These are phyloP conservation scores for Atrichornis clamosus DNA, from an alignment of 2,113 vertebrate species.

Conservation along the genomic window DNA sequence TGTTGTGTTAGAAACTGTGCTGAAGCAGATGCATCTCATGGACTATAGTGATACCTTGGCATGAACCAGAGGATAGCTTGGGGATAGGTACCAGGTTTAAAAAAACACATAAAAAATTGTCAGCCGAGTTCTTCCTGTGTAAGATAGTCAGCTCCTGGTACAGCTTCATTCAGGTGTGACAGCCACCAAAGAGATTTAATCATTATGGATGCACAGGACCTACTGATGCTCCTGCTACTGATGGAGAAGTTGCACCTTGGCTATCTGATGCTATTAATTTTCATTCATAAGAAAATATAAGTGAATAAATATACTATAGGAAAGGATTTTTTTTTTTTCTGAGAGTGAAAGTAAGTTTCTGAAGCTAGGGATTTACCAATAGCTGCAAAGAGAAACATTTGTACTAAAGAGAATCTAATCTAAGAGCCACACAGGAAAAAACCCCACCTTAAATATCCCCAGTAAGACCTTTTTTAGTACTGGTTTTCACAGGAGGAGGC, in stretches of 20 bases:
- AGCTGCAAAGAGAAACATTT: background rate
- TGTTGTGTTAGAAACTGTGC: background rate
- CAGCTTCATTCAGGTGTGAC: background rate
- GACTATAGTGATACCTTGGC: background rate
- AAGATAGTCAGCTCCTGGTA: background rate
- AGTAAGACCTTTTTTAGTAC: background rate
- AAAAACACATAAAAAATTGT: background rate
- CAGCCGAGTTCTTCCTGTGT: background rate
- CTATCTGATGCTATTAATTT: background rate
- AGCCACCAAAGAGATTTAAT: background rate
- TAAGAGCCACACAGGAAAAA: background rate
- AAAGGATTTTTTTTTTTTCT: background rate
- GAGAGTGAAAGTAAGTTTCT: background rate
- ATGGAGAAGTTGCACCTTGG: background rate
- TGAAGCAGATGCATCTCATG: background rate
- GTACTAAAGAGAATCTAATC: background rate
- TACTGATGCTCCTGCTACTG: background rate
- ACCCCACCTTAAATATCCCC: background rate
- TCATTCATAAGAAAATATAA: background rate
- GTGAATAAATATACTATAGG: background rate
- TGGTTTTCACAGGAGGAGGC: background rate
- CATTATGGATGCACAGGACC: background rate
- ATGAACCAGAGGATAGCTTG: background rate
- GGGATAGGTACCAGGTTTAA: background rate
- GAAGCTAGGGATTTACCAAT: background rate